phyloP scores from a whole-genome alignment of 2,797 vertebrate species.

The Yasuhikotakia modesta region DNA sequence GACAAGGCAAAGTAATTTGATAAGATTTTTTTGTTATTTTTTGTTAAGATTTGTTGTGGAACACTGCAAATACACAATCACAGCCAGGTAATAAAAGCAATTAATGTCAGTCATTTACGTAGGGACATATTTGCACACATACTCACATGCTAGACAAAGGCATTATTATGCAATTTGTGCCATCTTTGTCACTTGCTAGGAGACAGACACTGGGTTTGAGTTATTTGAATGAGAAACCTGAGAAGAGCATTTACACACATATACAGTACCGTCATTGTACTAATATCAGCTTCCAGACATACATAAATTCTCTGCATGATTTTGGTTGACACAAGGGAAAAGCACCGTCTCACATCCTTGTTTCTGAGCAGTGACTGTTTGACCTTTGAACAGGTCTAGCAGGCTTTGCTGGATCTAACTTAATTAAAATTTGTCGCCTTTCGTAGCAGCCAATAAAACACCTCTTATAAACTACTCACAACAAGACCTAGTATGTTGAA shows the following conservation, averaged over 20 bases:
- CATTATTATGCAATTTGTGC: constrained; percentile 17
- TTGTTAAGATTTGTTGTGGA: neutral
- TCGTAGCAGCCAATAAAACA: too few relatives aligned
- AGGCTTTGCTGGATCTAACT: constrained; percentile 31
- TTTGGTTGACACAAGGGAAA: constrained; percentile 26
- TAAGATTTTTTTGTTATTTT: constrained; percentile 41
- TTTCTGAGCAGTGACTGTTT: constrained; percentile 34
- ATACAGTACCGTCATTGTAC: constrained; percentile 33
- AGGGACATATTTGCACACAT: neutral
- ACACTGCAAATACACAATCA: neutral
- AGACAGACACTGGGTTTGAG: constrained; percentile 33
- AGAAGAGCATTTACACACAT: constrained; percentile 43
- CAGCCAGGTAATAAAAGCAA: constrained; percentile 1
- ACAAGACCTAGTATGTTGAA: neutral
- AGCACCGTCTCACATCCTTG: constrained; percentile 31
- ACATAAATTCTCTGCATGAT: constrained; percentile 13
- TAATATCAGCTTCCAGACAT: constrained; percentile 22
- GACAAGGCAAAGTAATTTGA: constrained; percentile 59
- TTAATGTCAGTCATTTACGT: constrained; percentile 23
- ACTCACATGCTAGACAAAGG: constrained; percentile 13
- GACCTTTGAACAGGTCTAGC: constrained; percentile 49
- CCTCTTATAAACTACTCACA: too few relatives aligned
- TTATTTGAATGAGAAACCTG: constrained; percentile 42
- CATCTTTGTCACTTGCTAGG: constrained; percentile 27
- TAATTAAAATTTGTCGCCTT: neutral